A percentile compares a stretch with the other conserved stretches of the same genome.
Evolutionary conservation across 1,140 invertebrate species (phyloP).

Genomic region (Aporrectodea caliginosa): DNA sequence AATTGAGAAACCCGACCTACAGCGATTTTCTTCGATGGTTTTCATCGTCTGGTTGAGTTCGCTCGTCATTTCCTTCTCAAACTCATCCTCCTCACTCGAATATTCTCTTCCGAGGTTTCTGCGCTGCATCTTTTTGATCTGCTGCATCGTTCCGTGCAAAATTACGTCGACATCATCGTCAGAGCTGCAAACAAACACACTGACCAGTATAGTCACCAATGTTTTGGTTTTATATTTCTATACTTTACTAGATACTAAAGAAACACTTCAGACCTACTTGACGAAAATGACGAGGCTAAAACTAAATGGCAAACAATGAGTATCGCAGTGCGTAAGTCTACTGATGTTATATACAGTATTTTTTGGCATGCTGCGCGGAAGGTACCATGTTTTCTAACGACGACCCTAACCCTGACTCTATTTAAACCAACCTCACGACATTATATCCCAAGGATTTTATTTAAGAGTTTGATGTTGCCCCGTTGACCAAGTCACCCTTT

Average conservation of each 20-base stretch:
- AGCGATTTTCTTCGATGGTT: neutral
- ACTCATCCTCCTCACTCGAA: neutral
- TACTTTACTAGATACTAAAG: neutral
- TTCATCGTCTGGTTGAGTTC: neutral
- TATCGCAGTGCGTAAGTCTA: no score
- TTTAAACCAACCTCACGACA: no score
- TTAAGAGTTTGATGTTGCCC: no score
- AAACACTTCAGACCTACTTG: neutral
- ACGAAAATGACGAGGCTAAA: neutral
- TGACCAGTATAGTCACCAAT: neutral
- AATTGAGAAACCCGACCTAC: no score
- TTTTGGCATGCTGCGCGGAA: no score
- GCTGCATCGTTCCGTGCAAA: neutral
- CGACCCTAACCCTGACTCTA: no score
- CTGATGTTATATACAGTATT: no score
- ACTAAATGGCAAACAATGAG: neutral
- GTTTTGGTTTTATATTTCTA: neutral
- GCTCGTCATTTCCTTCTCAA: neutral
- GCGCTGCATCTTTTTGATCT: neutral
- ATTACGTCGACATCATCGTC: neutral
- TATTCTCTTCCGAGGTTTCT: neutral
- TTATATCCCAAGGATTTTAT: no score
- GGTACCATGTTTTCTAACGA: no score
- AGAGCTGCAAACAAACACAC: neutral
- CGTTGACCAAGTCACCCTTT: no score